Base-by-base conservation (phyloP, 2,888 invertebrate species). In the Tachystola acroxantha region DNA sequence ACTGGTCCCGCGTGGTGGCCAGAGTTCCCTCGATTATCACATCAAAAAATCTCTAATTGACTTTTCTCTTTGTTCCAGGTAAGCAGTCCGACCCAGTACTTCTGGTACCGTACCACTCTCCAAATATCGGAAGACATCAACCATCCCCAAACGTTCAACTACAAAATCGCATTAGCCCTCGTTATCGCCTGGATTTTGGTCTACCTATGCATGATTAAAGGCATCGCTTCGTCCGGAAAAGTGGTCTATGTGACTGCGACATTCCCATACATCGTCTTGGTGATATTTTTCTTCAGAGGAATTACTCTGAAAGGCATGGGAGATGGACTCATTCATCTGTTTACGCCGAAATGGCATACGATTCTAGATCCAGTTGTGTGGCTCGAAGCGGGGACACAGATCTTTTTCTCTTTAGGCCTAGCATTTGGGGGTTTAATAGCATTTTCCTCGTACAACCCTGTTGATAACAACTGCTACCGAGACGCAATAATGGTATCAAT, bases 311-410 rank as follows among this genome's bases (percentile, higher is more conserved):
- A 93, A 55, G 97, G 97, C 37, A 93, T 93, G 92, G 59, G 90
- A 20, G 96, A 96, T 61, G 97, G 97, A 1, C 80, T 98, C 1
- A 88, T 91, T 3, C 96, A 97, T 78, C 89, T 98, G 14, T 96
- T 98, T 66, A 96, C 95, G 0, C 97, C 97, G 0, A 94, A 96
- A 85, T 96, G 98, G 94, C 94, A 94, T 60, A 96, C 92, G 41
- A 89, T 98, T 39, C 80, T 94, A 22, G 97, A 97, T 82, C 98
- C 98, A 6, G 95, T 96, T 0, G 98, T 98, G 0, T 98, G 98
- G 98, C 80, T 98, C 36, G 98, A 98, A 81, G 98, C 98, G 0
- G 98, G 98, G 1, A 98, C 98, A 0, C 98, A 98, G 75, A 98
- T 98, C 58, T 98, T 98, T 86, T 98, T 98, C 79, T 98, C 97